phyloP scores from a whole-genome alignment of 2,888 invertebrate species.

The Masnerella sp. region DNA sequence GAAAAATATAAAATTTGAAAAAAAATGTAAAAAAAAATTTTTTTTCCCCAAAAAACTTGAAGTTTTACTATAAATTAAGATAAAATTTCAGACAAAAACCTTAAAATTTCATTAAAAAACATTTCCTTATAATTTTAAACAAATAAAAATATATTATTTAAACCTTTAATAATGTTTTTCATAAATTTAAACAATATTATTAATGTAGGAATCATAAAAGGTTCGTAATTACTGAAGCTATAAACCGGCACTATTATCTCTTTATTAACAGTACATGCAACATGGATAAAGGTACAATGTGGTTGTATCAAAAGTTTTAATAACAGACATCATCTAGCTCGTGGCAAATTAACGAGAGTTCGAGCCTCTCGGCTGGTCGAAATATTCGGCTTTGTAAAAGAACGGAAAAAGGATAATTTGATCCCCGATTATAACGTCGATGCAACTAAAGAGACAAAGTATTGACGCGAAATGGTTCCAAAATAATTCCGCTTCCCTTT shows the following conservation, averaged over 20 bases:
- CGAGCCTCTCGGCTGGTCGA: slow-evolving; percentile 25
- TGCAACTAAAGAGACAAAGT: slow-evolving; percentile 28
- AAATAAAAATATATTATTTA: too few relatives aligned
- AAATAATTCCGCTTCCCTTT: too few relatives aligned
- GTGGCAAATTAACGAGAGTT: slow-evolving; percentile 47
- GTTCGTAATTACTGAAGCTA: slow-evolving; percentile 42
- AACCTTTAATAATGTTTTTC: too few relatives aligned
- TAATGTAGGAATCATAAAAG: slow-evolving; percentile 49
- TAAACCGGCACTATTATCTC: slow-evolving; percentile 41
- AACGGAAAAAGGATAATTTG: slow-evolving; percentile 27
- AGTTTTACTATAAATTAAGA: too few relatives aligned
- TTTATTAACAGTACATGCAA: slow-evolving; percentile 47
- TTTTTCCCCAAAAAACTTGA: too few relatives aligned
- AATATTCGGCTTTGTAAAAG: slow-evolving; percentile 40
- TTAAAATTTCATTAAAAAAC: too few relatives aligned
- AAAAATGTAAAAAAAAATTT: too few relatives aligned
- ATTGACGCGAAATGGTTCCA: slow-evolving; percentile 11
- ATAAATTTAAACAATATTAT: too few relatives aligned
- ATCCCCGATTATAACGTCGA: slow-evolving; percentile 14
- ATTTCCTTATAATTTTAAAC: too few relatives aligned
- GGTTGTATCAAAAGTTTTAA: slow-evolving; percentile 52
- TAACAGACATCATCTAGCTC: slow-evolving; percentile 38
- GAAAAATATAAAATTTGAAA: too few relatives aligned
- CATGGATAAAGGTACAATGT: slow-evolving; percentile 44
- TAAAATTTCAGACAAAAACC: too few relatives aligned